Base-by-base conservation (phyloP, 2,797 vertebrate species). In the Schizopygopsis pylzovi region DNA sequence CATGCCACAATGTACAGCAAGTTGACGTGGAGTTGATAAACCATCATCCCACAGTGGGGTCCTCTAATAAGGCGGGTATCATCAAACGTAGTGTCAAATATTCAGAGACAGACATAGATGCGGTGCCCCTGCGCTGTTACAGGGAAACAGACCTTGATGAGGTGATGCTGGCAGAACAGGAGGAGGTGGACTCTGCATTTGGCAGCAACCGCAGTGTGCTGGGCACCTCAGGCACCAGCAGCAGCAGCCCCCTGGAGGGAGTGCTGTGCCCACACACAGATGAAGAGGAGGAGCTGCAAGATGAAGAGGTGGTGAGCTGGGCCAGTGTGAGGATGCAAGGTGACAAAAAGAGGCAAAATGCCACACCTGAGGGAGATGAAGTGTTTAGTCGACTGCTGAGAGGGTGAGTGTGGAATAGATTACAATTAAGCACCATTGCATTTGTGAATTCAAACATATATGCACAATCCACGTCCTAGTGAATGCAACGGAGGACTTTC, bases 21-120 rank as follows among this genome's bases (percentile, higher is more conserved):
- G 92, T 97, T 1, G 94, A 97, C 86, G 94, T 97, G 85, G 96
- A 97, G 88, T 93, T 96, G 73, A 93, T 97, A 91, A 90, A 94
- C 61, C 90, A 94, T 81, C 88, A 89, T 83, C 63, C 65, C 0
- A 6, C 80, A 45, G 86, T 88, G 25, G 91, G 90, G 52, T 65
- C 91, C 2, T 73, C 84, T 45, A 89, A 91, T 72, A 92, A 90
- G 82, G 94, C 94, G 0, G 96, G 97, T 79, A 95, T 97, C 90
- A 96, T 97, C 92, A 95, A 93, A 76, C 94, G 95, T 72, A 96
- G 95, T 0, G 90, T 97, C 77, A 97, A 97, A 78, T 99, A 98
- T 93, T 99, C 97, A 0, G 98, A 99, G 93, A 99, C 98, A 0
- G 97, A 99, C 82, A 92, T 99, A 94, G 98, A 99, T 91, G 95